Evolutionary conservation across 35 echinoderm and acorn worm species (phyloP).

Genomic region (Eucidaris tribuloides): DNA sequence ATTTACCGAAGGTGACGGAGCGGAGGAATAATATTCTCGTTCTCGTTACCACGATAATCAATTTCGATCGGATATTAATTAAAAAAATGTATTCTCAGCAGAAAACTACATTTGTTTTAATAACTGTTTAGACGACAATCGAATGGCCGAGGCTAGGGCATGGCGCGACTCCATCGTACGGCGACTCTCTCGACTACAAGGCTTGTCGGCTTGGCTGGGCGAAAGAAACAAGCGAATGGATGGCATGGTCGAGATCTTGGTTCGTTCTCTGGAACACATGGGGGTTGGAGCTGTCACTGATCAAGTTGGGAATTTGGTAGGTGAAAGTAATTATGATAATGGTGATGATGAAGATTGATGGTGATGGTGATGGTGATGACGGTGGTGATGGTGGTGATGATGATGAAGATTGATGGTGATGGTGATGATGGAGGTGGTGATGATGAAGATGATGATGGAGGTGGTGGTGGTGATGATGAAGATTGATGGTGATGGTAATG

Average conservation of each 20-base stretch:
- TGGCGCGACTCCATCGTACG: conserved; percentile 11
- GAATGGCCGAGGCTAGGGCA: not conserved
- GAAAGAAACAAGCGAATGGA: conserved; percentile 22
- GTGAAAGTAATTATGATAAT: not conserved
- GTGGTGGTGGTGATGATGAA: too few species aligned
- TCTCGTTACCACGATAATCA: too few species aligned
- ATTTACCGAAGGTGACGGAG: not conserved
- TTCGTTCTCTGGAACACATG: conserved; percentile 6
- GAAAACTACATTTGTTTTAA: not conserved
- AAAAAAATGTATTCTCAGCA: not conserved
- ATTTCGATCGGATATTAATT: too few species aligned
- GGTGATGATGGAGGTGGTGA: too few species aligned
- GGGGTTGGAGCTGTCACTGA: conserved; percentile 6
- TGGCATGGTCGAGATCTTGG: conserved; percentile 18
- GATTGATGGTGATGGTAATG: too few species aligned
- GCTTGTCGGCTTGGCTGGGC: not conserved
- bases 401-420: not conserved
- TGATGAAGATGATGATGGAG: not conserved
- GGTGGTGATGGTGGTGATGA: too few species aligned
- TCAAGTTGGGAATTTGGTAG: not conserved
- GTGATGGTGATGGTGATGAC: not conserved
- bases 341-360: too few species aligned
- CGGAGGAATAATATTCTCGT: too few species aligned
- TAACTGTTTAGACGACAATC: not conserved
- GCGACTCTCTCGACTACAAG: not conserved